These are phyloP conservation scores for Halocynthia roretzi DNA, from an alignment of 23 tunicate species.

Conservation along the genomic window DNA sequence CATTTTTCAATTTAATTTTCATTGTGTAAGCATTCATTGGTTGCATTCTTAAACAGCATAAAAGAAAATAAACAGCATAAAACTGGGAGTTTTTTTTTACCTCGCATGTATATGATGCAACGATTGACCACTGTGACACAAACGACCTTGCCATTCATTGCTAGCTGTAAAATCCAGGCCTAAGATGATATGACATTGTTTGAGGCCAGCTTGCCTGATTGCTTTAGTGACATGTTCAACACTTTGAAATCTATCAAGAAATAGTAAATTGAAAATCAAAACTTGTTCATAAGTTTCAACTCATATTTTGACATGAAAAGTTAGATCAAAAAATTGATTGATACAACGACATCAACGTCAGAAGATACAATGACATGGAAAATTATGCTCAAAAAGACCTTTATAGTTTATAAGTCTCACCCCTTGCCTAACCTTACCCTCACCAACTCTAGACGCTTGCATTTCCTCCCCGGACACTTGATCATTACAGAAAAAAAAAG, in stretches of 20 bases:
- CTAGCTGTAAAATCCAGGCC: conserved; percentile 95
- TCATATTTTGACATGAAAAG: no score
- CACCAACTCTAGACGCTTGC: no score
- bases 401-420: no score
- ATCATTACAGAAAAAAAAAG: no score
- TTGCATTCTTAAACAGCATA: background rate
- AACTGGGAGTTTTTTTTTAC: background rate
- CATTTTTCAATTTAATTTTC: background rate
- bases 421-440: no score
- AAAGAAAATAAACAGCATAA: no score
- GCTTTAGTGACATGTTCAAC: conserved; percentile 69
- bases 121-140: conserved; percentile 62
- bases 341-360: no score
- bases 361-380: no score
- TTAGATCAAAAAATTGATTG: no score
- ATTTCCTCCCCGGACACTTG: no score
- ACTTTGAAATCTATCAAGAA: conserved; percentile 43
- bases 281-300: no score
- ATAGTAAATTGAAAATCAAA: background rate
- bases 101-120: conserved; percentile 47
- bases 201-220: conserved; percentile 62
- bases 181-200: conserved; percentile 51
- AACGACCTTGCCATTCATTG: conserved; percentile 92
- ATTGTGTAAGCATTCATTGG: conserved; percentile 1
- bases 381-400: no score